These are phyloP conservation scores for Epizoanthus fatuus DNA, from an alignment of 92 coral and sea anemone genomes.

Conservation along the genomic window DNA sequence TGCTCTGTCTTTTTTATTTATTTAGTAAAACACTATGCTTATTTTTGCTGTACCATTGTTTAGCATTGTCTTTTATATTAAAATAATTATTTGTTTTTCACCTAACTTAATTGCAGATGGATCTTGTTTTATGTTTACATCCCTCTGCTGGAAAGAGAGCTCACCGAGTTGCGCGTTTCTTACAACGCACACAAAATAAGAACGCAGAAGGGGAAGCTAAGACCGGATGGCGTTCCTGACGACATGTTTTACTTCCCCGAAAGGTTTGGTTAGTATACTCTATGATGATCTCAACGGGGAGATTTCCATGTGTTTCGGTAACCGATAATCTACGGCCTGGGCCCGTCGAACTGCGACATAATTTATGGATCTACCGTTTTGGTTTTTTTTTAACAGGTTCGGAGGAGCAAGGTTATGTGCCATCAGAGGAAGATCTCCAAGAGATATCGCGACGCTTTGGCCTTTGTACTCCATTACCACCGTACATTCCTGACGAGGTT, in stretches of 20 bases:
- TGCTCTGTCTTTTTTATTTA: not conserved
- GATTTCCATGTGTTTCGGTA: not conserved
- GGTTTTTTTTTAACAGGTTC: not conserved
- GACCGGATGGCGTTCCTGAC: constrained; percentile 64
- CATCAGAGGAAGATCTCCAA: constrained; percentile 40
- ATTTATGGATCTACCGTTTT: not conserved
- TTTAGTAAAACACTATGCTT: not conserved
- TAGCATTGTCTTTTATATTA: not conserved
- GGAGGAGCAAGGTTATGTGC: constrained; percentile 48
- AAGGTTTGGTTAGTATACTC: constrained; percentile 44
- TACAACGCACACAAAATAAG: constrained; percentile 60
- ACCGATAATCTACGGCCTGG: not conserved
- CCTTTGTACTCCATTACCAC: constrained; percentile 41
- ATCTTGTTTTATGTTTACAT: constrained; percentile 58
- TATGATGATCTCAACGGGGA: not conserved
- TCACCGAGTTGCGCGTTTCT: constrained; percentile 38
- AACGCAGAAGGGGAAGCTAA: constrained; percentile 55
- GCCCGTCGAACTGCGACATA: not conserved
- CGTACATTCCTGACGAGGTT: constrained; percentile 49
- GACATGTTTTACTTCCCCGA: constrained; percentile 68
- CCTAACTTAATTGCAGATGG: constrained; percentile 24
- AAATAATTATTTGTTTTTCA: no score
- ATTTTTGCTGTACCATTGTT: not conserved
- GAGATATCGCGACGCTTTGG: constrained; percentile 37
- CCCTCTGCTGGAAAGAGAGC: constrained; percentile 51